Conservation (phyloP, 2,113 vertebrate species). For the Atrichornis clamosus region DNA sequence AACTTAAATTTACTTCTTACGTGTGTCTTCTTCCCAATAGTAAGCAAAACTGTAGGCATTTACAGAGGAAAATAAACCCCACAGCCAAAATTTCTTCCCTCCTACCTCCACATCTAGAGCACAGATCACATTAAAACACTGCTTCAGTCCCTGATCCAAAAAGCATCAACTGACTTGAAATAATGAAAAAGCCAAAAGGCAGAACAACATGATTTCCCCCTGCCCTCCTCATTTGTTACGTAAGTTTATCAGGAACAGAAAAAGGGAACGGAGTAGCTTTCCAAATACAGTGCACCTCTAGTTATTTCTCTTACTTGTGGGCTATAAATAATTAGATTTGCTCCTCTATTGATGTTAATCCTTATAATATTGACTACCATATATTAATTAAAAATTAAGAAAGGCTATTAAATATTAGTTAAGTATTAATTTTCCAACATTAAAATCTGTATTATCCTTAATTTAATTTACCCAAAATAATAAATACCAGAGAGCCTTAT, state of each 20-base stretch:
- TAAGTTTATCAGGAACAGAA: neutral
- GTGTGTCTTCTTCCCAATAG: neutral
- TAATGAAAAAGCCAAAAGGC: neutral
- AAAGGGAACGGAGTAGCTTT: neutral
- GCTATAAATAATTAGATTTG: conserved; percentile 3
- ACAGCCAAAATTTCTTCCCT: neutral
- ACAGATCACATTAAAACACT: neutral
- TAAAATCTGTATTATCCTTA: conserved; percentile 50
- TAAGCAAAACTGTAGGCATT: neutral
- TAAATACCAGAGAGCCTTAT: conserved; percentile 23
- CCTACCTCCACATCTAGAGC: neutral
- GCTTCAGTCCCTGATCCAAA: neutral
- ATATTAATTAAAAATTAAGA: conserved; percentile 46
- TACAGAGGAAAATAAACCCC: neutral
- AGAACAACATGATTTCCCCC: neutral
- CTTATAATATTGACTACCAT: conserved; percentile 14
- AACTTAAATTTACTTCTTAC: neutral
- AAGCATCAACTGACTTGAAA: neutral
- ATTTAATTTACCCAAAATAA: conserved; percentile 60
- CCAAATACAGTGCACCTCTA: neutral
- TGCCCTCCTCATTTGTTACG: neutral
- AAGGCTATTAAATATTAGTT: conserved; percentile 41
- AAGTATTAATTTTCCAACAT: conserved; percentile 40
- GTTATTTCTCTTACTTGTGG: neutral
- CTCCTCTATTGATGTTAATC: conserved; percentile 34